A percentile compares a stretch with the other conserved stretches of the same genome.
Conservation (phyloP, 2,113 vertebrate species). For the Phoxinus phoxinus region DNA sequence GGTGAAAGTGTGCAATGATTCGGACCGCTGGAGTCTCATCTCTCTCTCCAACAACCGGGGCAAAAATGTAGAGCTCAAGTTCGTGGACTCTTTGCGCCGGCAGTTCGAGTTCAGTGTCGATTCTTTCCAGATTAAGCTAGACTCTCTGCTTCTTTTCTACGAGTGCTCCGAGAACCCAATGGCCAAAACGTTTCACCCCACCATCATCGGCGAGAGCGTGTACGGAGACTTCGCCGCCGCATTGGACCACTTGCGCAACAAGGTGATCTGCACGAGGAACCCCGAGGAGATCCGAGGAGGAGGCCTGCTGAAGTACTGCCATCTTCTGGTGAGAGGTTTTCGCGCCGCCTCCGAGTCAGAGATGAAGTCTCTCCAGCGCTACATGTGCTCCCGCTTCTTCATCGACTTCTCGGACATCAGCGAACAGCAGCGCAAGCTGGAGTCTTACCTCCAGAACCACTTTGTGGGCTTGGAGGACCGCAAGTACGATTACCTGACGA, state of each 20-base stretch:
- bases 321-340: conserved; percentile 96
- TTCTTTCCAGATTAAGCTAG: conserved; percentile 98
- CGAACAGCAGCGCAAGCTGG: conserved; percentile 97
- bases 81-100: conserved; percentile 94
- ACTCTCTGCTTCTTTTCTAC: conserved; percentile 97
- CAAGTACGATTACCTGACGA: conserved; percentile 99
- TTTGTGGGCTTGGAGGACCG: conserved; percentile 98
- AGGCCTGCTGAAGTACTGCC: conserved; percentile 98
- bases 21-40: conserved; percentile 98
- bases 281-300: conserved; percentile 98
- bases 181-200: conserved; percentile 96
- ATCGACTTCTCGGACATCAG: conserved; percentile 98
- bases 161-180: conserved; percentile 98
- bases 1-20: conserved; percentile 99
- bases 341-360: conserved; percentile 88
- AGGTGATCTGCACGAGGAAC: conserved; percentile 95
- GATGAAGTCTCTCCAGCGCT: conserved; percentile 98
- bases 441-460: conserved; percentile 99
- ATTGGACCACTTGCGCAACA: conserved; percentile 94
- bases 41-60: conserved; percentile 98
- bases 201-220: conserved; percentile 95
- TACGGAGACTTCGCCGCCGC: conserved; percentile 94
- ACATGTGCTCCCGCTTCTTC: conserved; percentile 99
- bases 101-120: conserved; percentile 99
- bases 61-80: conserved; percentile 99